Percentiles rank a stretch among this genome's conserved stretches.
Conservation (phyloP, 2,888 invertebrate species). For the Aphrophora alni region DNA sequence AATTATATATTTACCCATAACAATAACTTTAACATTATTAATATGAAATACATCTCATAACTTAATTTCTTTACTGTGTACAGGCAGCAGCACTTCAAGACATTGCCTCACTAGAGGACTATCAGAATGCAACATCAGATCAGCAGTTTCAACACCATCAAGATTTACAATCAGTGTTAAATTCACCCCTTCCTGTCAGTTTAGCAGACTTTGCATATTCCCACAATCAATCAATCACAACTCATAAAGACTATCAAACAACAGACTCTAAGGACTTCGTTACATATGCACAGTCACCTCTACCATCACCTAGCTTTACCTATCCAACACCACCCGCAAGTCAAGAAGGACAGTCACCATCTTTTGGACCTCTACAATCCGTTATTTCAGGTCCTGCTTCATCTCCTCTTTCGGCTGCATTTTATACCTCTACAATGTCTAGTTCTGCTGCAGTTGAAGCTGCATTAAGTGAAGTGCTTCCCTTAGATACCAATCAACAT, state of each 20-base stretch:
- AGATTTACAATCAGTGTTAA: slow-evolving; percentile 76
- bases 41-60: too few species aligned
- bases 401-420: slow-evolving; percentile 81
- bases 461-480: slow-evolving; percentile 82
- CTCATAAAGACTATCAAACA: slow-evolving; percentile 55
- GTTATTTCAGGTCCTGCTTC: slow-evolving; percentile 69
- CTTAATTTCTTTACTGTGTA: slow-evolving; percentile 11
- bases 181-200: slow-evolving; percentile 80
- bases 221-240: slow-evolving; percentile 57
- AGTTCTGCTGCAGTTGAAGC: slow-evolving; percentile 88
- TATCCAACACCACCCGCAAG: slow-evolving; percentile 90
- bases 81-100: slow-evolving; percentile 59
- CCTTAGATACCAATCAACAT: slow-evolving; percentile 55
- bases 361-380: slow-evolving; percentile 55
- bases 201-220: slow-evolving; percentile 80
- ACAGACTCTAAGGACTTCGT: slow-evolving; percentile 54
- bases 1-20: too few species aligned
- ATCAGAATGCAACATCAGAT: slow-evolving; percentile 55
- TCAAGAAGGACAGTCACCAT: slow-evolving; percentile 78
- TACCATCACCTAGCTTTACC: slow-evolving; percentile 72
- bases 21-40: too few species aligned
- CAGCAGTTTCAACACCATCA: slow-evolving; percentile 64
- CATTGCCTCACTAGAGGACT: slow-evolving; percentile 59
- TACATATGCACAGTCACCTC: slow-evolving; percentile 56
- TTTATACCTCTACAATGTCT: slow-evolving; percentile 84